Evolutionary conservation across 2,797 vertebrate species (phyloP).

Genomic region (Odontamblyopus rebecca): DNA sequence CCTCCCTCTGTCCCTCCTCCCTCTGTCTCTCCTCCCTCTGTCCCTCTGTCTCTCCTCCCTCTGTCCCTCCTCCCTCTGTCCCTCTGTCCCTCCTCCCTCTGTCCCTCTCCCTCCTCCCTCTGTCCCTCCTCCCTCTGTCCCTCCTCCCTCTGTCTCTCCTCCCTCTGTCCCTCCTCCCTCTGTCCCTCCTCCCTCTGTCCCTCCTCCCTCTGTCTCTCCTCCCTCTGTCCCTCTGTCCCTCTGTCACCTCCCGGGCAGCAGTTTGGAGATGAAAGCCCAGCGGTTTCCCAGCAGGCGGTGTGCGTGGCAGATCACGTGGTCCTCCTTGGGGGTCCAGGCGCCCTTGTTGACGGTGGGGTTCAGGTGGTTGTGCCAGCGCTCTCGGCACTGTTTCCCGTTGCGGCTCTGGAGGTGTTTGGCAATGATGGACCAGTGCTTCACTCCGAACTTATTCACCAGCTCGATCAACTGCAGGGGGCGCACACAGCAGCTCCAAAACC

Average conservation of each 20-base stretch:
- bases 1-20: too few species aligned
- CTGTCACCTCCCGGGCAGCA: slow-evolving; percentile 90
- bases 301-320: slow-evolving; percentile 91
- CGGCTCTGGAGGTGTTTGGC: slow-evolving; percentile 93
- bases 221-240: too few species aligned
- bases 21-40: too few species aligned
- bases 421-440: slow-evolving; percentile 95
- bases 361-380: slow-evolving; percentile 98
- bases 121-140: too few species aligned
- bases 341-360: slow-evolving; percentile 96
- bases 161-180: too few species aligned
- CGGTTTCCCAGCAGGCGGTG: slow-evolving; percentile 94
- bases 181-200: too few species aligned
- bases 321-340: slow-evolving; percentile 94
- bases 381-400: slow-evolving; percentile 96
- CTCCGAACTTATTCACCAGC: slow-evolving; percentile 91
- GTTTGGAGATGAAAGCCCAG: slow-evolving; percentile 97
- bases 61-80: too few species aligned
- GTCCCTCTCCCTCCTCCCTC: too few species aligned
- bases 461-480: slow-evolving; percentile 84
- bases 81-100: too few species aligned
- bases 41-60: too few species aligned
- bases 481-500: slow-evolving; percentile 1
- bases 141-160: too few species aligned
- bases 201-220: too few species aligned